Evolutionary conservation across 2,113 vertebrate species (phyloP).

Genomic region (Ciconia stormi): DNA sequence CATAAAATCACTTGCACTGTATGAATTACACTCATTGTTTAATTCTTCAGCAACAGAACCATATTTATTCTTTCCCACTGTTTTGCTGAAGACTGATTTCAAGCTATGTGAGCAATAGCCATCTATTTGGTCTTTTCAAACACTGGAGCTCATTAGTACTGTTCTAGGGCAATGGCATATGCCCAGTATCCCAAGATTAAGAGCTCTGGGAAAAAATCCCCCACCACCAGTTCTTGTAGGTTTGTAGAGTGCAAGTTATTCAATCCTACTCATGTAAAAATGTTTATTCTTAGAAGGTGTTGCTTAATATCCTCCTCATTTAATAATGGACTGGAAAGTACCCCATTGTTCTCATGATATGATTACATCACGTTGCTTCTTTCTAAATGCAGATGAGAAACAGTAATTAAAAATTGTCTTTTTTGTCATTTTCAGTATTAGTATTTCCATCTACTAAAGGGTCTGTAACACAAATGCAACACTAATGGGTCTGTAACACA

Average conservation of each 20-base stretch:
- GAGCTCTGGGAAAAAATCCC: neutral
- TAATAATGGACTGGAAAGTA: constrained; percentile 12
- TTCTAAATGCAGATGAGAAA: constrained; percentile 25
- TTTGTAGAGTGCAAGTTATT: neutral
- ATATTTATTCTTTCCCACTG: neutral
- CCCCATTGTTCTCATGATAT: neutral
- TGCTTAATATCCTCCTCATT: neutral
- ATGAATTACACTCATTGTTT: neutral
- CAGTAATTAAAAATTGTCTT: neutral
- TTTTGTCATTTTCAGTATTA: neutral
- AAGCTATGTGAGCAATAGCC: neutral
- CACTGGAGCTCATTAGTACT: neutral
- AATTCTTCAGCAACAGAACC: neutral
- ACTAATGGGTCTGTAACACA: neutral
- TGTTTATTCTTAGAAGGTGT: neutral
- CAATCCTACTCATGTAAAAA: neutral
- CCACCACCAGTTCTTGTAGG: neutral
- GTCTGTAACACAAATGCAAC: neutral
- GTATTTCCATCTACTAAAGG: neutral
- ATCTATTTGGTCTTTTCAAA: neutral
- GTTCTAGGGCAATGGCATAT: neutral
- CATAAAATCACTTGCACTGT: neutral
- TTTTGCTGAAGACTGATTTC: neutral
- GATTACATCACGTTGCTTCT: neutral
- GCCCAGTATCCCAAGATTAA: neutral